Evolutionary conservation across 2,113 vertebrate species (phyloP).

Genomic region (Cephalopterus ornatus): DNA sequence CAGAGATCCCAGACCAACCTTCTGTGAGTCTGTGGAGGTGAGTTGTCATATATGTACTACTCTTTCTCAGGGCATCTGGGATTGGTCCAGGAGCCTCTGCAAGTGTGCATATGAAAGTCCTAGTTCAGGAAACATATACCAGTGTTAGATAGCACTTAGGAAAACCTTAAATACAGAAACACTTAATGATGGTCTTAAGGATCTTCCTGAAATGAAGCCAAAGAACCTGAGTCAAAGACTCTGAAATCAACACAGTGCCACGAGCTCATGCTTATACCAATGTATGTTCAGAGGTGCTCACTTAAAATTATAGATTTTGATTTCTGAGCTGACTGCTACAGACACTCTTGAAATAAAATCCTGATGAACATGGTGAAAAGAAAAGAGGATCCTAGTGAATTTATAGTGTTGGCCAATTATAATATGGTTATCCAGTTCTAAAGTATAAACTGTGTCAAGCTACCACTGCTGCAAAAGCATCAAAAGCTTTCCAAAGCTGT

Average conservation of each 20-base stretch:
- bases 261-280: accelerated
- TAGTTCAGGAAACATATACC: background rate
- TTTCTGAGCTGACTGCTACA: background rate
- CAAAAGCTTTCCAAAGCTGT: background rate
- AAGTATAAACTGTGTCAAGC: background rate
- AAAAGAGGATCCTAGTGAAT: background rate
- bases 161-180: background rate
- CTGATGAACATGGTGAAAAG: background rate
- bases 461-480: background rate
- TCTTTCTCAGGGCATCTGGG: background rate
- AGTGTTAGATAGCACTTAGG: background rate
- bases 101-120: background rate
- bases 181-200: background rate
- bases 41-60: background rate
- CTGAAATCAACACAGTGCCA: background rate
- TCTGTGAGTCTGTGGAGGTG: background rate
- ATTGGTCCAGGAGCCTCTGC: background rate
- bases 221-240: background rate
- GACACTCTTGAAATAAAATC: background rate
- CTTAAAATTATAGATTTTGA: background rate
- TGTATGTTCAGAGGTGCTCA: background rate
- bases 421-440: background rate
- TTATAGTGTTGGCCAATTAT: background rate
- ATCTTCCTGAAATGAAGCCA: background rate
- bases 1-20: background rate